A percentile compares a stretch with the other conserved stretches of the same genome.
Evolutionary conservation across 1,140 invertebrate genomes (phyloP).

Genomic region (Bursaphelenchus mucronatus): DNA sequence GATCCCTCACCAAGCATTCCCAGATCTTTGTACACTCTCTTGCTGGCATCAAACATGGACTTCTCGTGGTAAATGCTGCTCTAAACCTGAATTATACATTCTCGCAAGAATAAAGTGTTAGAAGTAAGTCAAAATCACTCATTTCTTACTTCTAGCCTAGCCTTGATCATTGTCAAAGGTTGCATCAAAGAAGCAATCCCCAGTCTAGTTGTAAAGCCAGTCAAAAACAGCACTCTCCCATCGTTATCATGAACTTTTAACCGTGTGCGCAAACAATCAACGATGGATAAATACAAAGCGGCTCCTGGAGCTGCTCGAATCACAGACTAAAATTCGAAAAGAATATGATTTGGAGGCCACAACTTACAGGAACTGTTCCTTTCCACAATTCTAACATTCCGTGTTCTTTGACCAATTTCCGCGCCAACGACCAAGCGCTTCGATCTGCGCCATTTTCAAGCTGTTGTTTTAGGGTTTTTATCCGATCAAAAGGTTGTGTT

Average conservation of each 20-base stretch:
- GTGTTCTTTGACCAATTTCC: too few relatives aligned
- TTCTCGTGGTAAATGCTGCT: slow-evolving; percentile 2
- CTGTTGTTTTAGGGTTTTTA: too few relatives aligned
- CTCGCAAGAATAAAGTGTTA: background rate
- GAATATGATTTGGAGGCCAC: too few relatives aligned
- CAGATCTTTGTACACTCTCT: background rate
- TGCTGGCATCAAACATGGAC: slow-evolving; percentile 6
- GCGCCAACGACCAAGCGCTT: too few relatives aligned
- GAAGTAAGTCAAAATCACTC: background rate
- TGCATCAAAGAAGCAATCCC: slow-evolving; percentile 7
- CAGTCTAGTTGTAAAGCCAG: slow-evolving; percentile 7
- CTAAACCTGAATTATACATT: slow-evolving; percentile 11
- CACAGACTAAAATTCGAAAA: slow-evolving; percentile 10
- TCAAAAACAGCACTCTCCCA: slow-evolving; percentile 4
- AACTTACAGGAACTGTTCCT: too few relatives aligned
- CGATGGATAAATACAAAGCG: slow-evolving; percentile 4
- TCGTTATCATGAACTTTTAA: slow-evolving; percentile 15
- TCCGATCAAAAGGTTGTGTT: too few relatives aligned
- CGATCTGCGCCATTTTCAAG: too few relatives aligned
- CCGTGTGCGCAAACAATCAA: background rate
- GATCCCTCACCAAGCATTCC: too few relatives aligned
- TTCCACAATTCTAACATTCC: too few relatives aligned
- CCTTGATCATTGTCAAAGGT: slow-evolving; percentile 8
- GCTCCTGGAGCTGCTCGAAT: slow-evolving; percentile 15
- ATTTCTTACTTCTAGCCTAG: slow-evolving; percentile 7